These are phyloP conservation scores for Euproctis similis DNA, from an alignment of 2,888 invertebrate genomes.

Conservation along the genomic window DNA sequence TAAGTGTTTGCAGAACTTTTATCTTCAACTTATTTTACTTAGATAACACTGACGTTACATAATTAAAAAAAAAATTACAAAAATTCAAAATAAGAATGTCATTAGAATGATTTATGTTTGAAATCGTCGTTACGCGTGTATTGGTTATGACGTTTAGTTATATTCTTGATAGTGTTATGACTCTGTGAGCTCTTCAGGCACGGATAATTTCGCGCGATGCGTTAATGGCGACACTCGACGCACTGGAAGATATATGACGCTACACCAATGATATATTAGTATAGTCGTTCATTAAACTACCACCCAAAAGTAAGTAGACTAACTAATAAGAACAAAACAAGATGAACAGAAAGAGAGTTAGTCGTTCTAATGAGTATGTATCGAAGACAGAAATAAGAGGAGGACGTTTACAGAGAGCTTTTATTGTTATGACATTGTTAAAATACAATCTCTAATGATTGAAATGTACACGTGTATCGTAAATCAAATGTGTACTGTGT, in stretches of 20 bases:
- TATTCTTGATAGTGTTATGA: conserved; percentile 60
- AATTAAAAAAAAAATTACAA: too few species aligned
- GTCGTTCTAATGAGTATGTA: conserved; percentile 69
- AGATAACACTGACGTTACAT: too few species aligned
- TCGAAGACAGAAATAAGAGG: conserved; percentile 72
- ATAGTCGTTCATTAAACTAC: conserved; percentile 71
- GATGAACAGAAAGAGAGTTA: conserved; percentile 35
- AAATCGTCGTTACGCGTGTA: conserved; percentile 61
- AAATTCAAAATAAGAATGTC: conserved; percentile 68
- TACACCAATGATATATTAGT: conserved; percentile 71
- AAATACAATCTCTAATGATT: conserved; percentile 46
- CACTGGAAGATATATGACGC: conserved; percentile 69
- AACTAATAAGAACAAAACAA: conserved; percentile 58
- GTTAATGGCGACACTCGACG: conserved; percentile 74
- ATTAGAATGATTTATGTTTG: conserved; percentile 70
- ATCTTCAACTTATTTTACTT: too few species aligned
- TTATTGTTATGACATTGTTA: conserved; percentile 71
- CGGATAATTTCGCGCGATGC: conserved; percentile 66
- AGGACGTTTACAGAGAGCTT: conserved; percentile 57
- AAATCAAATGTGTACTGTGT: conserved; percentile 31
- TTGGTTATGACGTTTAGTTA: conserved; percentile 72
- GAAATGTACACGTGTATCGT: conserved; percentile 40
- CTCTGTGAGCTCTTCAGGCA: conserved; percentile 34
- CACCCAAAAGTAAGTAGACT: conserved; percentile 74
- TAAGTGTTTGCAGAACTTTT: too few species aligned